Percentiles rank a stretch among this genome's conserved stretches.
phyloP scores from a whole-genome alignment of 2,113 vertebrate genomes.

The Climacteris rufus region DNA sequence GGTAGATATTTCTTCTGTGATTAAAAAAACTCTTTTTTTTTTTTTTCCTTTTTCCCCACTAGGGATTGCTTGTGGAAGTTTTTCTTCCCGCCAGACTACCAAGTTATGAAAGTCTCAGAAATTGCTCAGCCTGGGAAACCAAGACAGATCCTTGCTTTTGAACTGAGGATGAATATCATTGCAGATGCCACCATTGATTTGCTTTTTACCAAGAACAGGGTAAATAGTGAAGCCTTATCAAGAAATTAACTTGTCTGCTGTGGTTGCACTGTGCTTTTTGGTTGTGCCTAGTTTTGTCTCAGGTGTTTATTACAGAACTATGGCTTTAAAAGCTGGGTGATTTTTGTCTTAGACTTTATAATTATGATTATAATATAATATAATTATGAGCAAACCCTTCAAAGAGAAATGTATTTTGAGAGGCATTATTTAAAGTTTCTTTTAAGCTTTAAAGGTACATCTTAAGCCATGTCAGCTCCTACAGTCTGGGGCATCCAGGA shows the following conservation, averaged over 20 bases:
- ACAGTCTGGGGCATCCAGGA: not conserved
- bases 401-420: not conserved
- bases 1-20: not conserved
- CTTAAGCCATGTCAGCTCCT: not conserved
- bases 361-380: too few species aligned
- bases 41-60: not conserved
- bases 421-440: not conserved
- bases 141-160: slow-evolving; percentile 95
- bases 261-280: not conserved
- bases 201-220: slow-evolving; percentile 98
- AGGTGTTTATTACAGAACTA: not conserved
- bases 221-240: slow-evolving; percentile 56
- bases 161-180: slow-evolving; percentile 98
- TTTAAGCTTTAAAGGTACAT: not conserved
- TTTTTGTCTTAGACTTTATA: not conserved
- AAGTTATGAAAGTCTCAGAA: slow-evolving; percentile 92
- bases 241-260: not conserved
- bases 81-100: slow-evolving; percentile 95
- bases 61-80: slow-evolving; percentile 98
- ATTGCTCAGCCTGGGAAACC: slow-evolving; percentile 85
- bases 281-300: not conserved
- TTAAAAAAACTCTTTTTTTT: not conserved
- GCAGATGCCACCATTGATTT: slow-evolving; percentile 97
- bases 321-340: not conserved
- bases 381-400: not conserved